Conservation (phyloP, 2,888 invertebrate species). For the Loripinus fragilis region DNA sequence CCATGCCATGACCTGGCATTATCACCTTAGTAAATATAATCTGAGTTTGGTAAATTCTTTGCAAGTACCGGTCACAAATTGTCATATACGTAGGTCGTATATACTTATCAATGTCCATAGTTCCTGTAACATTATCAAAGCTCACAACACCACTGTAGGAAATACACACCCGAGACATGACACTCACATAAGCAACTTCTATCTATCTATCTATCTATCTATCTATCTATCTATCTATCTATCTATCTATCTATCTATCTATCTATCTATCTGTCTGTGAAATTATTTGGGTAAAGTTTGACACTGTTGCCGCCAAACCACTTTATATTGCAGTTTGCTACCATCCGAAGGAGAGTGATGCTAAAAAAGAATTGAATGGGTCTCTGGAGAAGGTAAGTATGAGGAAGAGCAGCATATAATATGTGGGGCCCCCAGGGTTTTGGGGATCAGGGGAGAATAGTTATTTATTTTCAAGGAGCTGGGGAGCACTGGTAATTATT, state of each 20-base stretch:
- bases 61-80: constrained; percentile 31
- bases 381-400: too few relatives aligned
- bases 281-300: too few relatives aligned
- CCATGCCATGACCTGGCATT: constrained; percentile 8
- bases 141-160: constrained; percentile 26
- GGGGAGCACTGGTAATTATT: too few relatives aligned
- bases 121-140: constrained; percentile 15
- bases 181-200: neutral
- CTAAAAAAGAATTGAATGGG: too few relatives aligned
- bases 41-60: neutral
- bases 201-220: constrained; percentile 2
- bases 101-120: constrained; percentile 27
- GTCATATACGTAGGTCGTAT: constrained; percentile 13
- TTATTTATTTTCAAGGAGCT: too few relatives aligned
- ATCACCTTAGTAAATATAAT: constrained; percentile 29
- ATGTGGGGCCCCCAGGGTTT: too few relatives aligned
- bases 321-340: too few relatives aligned
- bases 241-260: neutral
- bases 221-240: constrained; percentile 8
- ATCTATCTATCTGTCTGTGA: neutral
- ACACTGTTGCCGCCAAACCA: too few relatives aligned
- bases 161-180: constrained; percentile 37
- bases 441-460: too few relatives aligned
- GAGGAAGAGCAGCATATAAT: too few relatives aligned
- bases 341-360: too few relatives aligned